Conservation (phyloP, 2,888 invertebrate species). For the Deilephila porcellus region DNA sequence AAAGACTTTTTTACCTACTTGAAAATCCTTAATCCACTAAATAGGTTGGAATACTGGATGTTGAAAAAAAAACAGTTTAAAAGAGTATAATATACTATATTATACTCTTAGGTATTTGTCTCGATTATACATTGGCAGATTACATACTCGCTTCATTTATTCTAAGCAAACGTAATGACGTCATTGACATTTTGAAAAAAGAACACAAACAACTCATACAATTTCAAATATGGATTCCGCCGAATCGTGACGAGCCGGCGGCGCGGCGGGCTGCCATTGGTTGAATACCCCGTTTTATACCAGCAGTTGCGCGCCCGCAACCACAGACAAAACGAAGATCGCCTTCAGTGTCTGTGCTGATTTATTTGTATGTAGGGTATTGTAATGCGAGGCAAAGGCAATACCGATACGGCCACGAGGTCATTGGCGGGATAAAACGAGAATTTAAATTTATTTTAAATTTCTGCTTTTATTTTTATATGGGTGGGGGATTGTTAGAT, state of each 20-base stretch:
- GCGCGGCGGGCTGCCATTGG: conserved; percentile 65
- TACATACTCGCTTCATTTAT: background rate
- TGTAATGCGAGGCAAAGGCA: conserved; percentile 21
- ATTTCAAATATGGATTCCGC: conserved; percentile 70
- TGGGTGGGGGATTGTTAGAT: too few species aligned
- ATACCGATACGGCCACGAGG: background rate
- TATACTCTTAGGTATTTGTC: too few species aligned
- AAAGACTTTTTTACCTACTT: too few species aligned
- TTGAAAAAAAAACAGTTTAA: too few species aligned
- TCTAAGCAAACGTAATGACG: conserved; percentile 12
- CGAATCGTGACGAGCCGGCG: conserved; percentile 70
- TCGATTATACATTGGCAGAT: background rate
- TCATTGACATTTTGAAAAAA: conserved; percentile 44
- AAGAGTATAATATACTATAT: too few species aligned
- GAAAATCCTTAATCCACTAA: too few species aligned
- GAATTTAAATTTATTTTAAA: too few species aligned
- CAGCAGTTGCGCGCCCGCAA: conserved; percentile 49
- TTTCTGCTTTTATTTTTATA: too few species aligned
- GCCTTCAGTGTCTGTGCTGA: conserved; percentile 27
- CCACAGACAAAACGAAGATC: conserved; percentile 43
- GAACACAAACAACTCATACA: conserved; percentile 51
- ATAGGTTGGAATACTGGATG: too few species aligned
- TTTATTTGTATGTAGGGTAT: conserved; percentile 28
- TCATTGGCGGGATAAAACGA: conserved; percentile 2
- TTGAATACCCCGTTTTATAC: conserved; percentile 31